Evolutionary conservation across 1,140 invertebrate species (phyloP), one percentile per base, ranked within the genome.

Genomic region (Paraescarpia echinospica): DNA sequence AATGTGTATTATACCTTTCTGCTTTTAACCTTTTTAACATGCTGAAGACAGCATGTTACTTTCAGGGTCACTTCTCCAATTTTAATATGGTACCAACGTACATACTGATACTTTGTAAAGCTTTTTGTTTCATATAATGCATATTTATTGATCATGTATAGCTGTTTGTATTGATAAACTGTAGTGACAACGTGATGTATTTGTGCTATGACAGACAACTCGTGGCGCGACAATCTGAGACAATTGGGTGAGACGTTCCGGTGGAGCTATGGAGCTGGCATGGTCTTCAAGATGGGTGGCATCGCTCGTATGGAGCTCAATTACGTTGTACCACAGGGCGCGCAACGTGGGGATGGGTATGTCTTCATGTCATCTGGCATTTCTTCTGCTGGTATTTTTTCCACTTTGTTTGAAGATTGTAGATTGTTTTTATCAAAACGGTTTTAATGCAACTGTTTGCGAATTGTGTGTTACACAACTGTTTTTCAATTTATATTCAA

Each of bases 241-340:
- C 33, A 93, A n/a, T 51, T 94, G 18, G 34, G 89, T 35, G 91
- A 94, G n/a, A 93, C 95, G 89, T 94, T 95, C 51, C 93, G 98
- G 59, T 96, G 97, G 92, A 96, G 98, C 1, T 97, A 96, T 94
- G 98, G 98, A 33, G 95, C 97, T 34, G 98, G 98, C 41, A 95
- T 98, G n/a, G 98, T 97, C 8, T 96, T 99, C 93, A 97, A 97
- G 93, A 95, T 99, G 27, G 98, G 97, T 6, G 97, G 97, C 90
- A 96, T 97, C 89, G 98, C 98, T 27, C 96, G 98, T 92, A 95
- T 98, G 33, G 98, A 99, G 96, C 96, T 99, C 14, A 99, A 99
- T 96, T 98, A 98, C 96, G 97, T 97, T 95, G 95, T 97, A 91
- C 98, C 98, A 34, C 95, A 97, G 88, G 95, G 95, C 77, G 96